Conservation (phyloP, 2,797 vertebrate species). For the Tiaroga cobitis region DNA sequence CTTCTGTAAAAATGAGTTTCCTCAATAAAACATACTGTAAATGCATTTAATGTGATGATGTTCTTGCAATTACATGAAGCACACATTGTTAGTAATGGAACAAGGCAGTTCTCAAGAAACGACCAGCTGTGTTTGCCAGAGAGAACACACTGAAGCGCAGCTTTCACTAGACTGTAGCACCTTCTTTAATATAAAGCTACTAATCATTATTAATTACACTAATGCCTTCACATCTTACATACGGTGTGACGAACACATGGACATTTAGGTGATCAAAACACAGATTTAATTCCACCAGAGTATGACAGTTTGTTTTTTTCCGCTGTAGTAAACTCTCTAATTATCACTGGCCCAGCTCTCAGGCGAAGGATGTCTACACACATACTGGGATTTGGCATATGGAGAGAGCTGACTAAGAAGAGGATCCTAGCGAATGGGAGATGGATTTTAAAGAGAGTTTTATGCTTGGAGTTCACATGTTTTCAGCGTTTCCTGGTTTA, state of each 20-base stretch:
- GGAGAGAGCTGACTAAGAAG: not conserved
- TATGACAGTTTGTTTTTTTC: conserved; percentile 29
- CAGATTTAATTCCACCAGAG: conserved; percentile 18
- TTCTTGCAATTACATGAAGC: not conserved
- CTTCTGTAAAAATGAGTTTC: not conserved
- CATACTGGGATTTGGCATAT: conserved; percentile 28
- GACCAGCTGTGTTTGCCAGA: not conserved
- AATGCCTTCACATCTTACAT: conserved; percentile 13
- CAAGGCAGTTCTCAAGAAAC: not conserved
- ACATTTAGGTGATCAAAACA: conserved; percentile 20
- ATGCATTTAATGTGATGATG: not conserved
- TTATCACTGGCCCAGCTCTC: conserved; percentile 12
- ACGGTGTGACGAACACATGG: conserved; percentile 18
- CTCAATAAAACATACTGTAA: not conserved
- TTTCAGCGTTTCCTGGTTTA: conserved; percentile 28
- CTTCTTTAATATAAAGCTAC: conserved; percentile 7
- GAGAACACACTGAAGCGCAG: conserved; percentile 9
- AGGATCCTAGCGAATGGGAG: conserved; percentile 18
- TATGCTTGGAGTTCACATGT: conserved; percentile 1
- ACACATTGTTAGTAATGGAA: not conserved
- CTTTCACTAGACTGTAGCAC: not conserved
- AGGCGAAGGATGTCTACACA: not conserved
- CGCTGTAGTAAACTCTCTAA: conserved; percentile 6
- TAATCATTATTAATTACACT: conserved; percentile 23
- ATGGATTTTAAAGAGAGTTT: not conserved